phyloP scores from a whole-genome alignment of 92 coral and sea anemone genomes.

The Heliopora coerulea region DNA sequence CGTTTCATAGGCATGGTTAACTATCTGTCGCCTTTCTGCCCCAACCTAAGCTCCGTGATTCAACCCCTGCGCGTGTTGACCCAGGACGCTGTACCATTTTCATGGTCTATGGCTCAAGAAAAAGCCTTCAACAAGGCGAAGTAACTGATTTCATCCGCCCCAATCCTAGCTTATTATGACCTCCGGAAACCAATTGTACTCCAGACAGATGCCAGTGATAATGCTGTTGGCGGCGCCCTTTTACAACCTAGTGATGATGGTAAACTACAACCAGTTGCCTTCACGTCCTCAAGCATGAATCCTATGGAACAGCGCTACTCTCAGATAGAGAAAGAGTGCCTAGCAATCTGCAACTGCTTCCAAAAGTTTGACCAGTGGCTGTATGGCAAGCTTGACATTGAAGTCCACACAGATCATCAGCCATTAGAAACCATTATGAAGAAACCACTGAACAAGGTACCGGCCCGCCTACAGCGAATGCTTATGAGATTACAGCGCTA shows the following conservation, averaged over 20 bases:
- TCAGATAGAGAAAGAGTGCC: constrained; percentile 54
- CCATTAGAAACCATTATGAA: constrained; percentile 47
- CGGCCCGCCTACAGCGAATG: constrained; percentile 51
- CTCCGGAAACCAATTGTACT: constrained; percentile 46
- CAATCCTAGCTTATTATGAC: constrained; percentile 48
- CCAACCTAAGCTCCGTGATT: constrained; percentile 47
- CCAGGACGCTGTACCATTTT: constrained; percentile 54
- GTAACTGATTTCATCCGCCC: constrained; percentile 47
- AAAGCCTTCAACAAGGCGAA: constrained; percentile 45
- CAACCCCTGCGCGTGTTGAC: no score
- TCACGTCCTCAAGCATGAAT: constrained; percentile 44
- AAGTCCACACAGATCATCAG: no score
- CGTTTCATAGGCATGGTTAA: constrained; percentile 62
- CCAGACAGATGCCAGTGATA: constrained; percentile 46
- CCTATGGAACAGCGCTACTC: constrained; percentile 49
- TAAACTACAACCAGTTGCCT: constrained; percentile 48
- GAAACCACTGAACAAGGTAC: constrained; percentile 56
- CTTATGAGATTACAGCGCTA: constrained; percentile 57
- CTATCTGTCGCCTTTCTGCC: constrained; percentile 59
- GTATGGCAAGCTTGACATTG: constrained; percentile 49
- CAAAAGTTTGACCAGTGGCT: constrained; percentile 57
- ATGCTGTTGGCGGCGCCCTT: constrained; percentile 39
- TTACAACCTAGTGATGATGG: constrained; percentile 44
- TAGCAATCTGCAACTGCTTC: constrained; percentile 55
- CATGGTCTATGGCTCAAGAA: constrained; percentile 56